Evolutionary conservation across 1,140 invertebrate genomes (phyloP), one percentile per base, ranked within the genome.

Genomic region (Bicyclus anynana): DNA sequence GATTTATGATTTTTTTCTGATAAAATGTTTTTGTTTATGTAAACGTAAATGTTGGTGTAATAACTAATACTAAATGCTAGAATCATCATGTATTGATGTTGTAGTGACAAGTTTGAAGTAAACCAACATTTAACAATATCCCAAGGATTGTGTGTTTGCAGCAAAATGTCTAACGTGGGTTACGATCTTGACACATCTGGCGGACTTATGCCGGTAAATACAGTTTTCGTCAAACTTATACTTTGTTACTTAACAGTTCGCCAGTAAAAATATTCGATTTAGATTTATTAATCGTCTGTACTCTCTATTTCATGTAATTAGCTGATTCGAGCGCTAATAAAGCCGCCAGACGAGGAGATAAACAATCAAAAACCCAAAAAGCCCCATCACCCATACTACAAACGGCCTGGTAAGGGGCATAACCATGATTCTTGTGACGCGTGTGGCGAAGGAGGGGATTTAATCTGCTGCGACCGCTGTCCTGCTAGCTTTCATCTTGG

Each of bases 401-500:
- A 95, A 73, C 90, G 94, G 60, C 95, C 94, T 66, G 96, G 96
- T 5, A 93, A 95, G 77, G 94, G 96, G n/a, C 95, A 97, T 66
- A 98, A 98, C 89, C 95, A 95, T 81, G 97, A 98, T 80, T 94
- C 93, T 60, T 99, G 97, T 83, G 97, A 98, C 89, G 94, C 94
- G 40, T 97, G 96, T 80, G 92, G 94, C 64, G 97, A 98, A 90
- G 97, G 97, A 33, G 97, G 97, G 23, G 96, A 98, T 84, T 88
- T 99, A n/a, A 93, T 99, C 48, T 98, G 97, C 79, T 99, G 98
- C 85, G 97, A 99, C 80, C 93, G 94, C 62, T 99, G 97, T 80
- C 97, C 97, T 27, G 95, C 96, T 27, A 97, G 97, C 27, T 99
- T 99, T 89, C 97, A 99, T 89, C 90, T 98, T 40, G 92, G 94